These are phyloP conservation scores for Melanophora roralis DNA, from an alignment of 2,888 invertebrate species.

Conservation along the genomic window DNA sequence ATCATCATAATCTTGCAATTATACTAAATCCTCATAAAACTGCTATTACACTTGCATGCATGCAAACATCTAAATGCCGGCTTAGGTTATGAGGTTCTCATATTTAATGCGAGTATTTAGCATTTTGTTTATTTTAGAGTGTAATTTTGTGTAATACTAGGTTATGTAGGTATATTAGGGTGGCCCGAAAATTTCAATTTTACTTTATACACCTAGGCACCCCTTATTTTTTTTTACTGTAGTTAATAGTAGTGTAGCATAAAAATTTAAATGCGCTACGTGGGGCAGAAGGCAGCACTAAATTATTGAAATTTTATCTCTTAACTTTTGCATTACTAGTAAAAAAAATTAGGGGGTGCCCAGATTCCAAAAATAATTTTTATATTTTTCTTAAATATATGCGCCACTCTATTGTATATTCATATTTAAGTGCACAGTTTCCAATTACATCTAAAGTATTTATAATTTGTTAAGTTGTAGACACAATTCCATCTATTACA, in stretches of 20 bases:
- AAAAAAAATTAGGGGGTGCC: too few species aligned
- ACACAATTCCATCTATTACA: neutral
- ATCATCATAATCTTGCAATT: neutral
- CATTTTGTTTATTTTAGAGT: neutral
- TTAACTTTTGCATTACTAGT: too few species aligned
- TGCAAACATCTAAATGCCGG: neutral
- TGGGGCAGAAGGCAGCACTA: too few species aligned
- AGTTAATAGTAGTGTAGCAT: too few species aligned
- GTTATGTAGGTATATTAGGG: neutral
- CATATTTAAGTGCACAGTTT: conserved; percentile 13
- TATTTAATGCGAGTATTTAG: neutral
- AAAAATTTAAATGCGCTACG: too few species aligned
- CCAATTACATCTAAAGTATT: conserved; percentile 24
- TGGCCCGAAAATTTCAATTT: too few species aligned
- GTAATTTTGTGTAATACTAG: neutral
- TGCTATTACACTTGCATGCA: neutral
- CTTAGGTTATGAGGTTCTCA: neutral
- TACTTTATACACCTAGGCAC: too few species aligned
- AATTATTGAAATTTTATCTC: too few species aligned
- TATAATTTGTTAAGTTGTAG: conserved; percentile 4
- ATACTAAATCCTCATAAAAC: neutral
- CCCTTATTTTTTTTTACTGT: too few species aligned
- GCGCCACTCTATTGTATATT: too few species aligned
- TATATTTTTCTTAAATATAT: too few species aligned
- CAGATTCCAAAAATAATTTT: too few species aligned